Conservation (phyloP, 2,797 vertebrate species). For the Crypturellus tataupa region DNA sequence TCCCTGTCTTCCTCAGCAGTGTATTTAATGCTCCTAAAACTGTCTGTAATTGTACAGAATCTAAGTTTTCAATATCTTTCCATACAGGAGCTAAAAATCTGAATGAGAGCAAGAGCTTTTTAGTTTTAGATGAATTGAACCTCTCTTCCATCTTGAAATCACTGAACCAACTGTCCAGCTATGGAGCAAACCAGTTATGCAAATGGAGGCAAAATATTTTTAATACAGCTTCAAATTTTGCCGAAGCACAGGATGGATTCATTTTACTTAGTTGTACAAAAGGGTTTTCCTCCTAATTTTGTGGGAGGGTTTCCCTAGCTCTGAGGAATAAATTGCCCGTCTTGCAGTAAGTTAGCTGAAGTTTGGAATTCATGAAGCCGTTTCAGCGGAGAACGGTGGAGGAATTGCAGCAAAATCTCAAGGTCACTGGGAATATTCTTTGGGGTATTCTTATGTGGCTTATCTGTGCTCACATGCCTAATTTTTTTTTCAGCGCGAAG, state of each 20-base stretch:
- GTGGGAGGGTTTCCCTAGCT: constrained; percentile 48
- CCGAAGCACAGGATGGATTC: constrained; percentile 28
- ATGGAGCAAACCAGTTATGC: neutral
- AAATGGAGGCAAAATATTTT: neutral
- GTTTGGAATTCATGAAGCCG: constrained; percentile 68
- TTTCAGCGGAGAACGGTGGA: constrained; percentile 67
- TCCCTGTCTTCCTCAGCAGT: neutral
- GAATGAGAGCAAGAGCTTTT: constrained; percentile 28
- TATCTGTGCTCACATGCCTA: constrained; percentile 88
- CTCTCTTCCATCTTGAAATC: constrained; percentile 6
- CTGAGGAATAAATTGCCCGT: constrained; percentile 55
- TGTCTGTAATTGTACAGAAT: neutral
- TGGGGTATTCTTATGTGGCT: constrained; percentile 85
- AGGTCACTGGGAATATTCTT: constrained; percentile 83
- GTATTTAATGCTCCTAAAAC: constrained; percentile 16
- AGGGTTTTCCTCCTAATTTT: constrained; percentile 47
- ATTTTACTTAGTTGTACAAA: constrained; percentile 14
- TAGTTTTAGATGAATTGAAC: constrained; percentile 30
- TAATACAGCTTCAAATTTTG: neutral
- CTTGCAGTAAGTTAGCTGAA: constrained; percentile 66
- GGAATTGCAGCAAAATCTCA: constrained; percentile 78
- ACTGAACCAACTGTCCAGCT: neutral
- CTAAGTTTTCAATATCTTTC: constrained; percentile 9
- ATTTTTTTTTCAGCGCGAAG: constrained; percentile 86
- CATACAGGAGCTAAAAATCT: constrained; percentile 12